Conservation (phyloP, 2,113 vertebrate species). For the Channa argus region DNA sequence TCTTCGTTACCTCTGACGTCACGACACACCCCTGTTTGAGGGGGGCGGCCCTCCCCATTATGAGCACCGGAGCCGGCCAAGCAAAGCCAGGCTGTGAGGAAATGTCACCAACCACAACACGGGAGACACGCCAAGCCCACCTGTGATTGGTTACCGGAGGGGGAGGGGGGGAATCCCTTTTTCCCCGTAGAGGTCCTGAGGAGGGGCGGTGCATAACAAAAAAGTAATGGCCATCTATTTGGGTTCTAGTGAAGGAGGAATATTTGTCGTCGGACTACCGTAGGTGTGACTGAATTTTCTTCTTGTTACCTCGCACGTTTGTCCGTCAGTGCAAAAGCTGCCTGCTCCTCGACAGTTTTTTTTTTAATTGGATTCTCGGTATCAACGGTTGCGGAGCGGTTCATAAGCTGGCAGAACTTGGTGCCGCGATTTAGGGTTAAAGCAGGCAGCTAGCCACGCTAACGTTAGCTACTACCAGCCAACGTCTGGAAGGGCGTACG, state of each 20-base stretch:
- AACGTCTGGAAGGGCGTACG: constrained; percentile 71
- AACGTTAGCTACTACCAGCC: constrained; percentile 67
- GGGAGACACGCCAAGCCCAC: constrained; percentile 22
- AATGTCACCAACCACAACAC: constrained; percentile 66
- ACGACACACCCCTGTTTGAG: constrained; percentile 86
- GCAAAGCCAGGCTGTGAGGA: constrained; percentile 7
- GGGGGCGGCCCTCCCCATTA: constrained; percentile 56
- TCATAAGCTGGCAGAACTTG: constrained; percentile 61
- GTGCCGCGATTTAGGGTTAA: constrained; percentile 71
- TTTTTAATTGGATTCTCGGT: not conserved
- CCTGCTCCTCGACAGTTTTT: not conserved
- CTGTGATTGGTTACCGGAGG: constrained; percentile 73
- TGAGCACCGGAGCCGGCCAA: constrained; percentile 61
- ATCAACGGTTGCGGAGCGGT: constrained; percentile 14
- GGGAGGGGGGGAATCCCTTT: constrained; percentile 76
- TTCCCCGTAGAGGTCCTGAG: constrained; percentile 67
- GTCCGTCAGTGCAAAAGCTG: not conserved
- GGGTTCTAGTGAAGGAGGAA: constrained; percentile 72
- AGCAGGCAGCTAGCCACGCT: constrained; percentile 74
- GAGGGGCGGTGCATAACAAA: constrained; percentile 80
- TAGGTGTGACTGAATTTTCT: constrained; percentile 47
- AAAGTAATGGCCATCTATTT: constrained; percentile 83
- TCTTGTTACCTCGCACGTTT: constrained; percentile 19
- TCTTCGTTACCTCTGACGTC: constrained; percentile 85
- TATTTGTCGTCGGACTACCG: constrained; percentile 61